phyloP scores from a whole-genome alignment of 1,140 invertebrate species.

The Papilio polytes region DNA sequence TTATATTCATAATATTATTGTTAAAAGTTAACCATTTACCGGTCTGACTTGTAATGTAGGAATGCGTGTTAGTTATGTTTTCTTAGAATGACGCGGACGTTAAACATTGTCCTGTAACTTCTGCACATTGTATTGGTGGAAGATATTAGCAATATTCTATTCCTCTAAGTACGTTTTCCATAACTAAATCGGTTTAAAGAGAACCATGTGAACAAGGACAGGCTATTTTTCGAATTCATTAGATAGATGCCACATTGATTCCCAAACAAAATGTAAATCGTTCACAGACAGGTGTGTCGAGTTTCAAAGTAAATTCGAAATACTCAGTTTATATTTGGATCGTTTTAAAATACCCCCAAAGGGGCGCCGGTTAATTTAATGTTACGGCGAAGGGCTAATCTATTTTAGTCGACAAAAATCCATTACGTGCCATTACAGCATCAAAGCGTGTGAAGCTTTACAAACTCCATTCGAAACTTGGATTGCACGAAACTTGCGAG shows the following conservation, averaged over 20 bases:
- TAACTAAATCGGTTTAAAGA: conserved; percentile 34
- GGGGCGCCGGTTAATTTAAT: conserved; percentile 54
- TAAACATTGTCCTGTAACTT: background rate
- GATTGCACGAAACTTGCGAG: conserved; percentile 25
- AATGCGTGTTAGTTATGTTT: conserved; percentile 1
- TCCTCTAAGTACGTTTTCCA: background rate
- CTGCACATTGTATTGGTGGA: background rate
- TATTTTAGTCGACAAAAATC: conserved; percentile 50
- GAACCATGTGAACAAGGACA: background rate
- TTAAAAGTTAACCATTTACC: background rate
- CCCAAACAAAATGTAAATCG: conserved; percentile 51
- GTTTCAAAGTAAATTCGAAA: background rate
- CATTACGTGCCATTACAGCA: conserved; percentile 33
- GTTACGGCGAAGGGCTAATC: conserved; percentile 52
- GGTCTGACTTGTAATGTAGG: conserved; percentile 6
- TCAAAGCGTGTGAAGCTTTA: conserved; percentile 23
- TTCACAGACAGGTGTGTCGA: conserved; percentile 29
- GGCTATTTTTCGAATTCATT: background rate
- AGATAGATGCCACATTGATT: background rate
- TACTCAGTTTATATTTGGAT: conserved; percentile 60
- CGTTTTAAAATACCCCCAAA: conserved; percentile 57
- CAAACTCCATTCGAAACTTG: conserved; percentile 5
- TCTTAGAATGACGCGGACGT: background rate
- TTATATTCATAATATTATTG: background rate
- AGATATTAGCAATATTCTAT: background rate